Percentiles rank a stretch among this genome's conserved stretches.
Conservation (phyloP, 1,140 invertebrate genomes). For the Dryas iulia region DNA sequence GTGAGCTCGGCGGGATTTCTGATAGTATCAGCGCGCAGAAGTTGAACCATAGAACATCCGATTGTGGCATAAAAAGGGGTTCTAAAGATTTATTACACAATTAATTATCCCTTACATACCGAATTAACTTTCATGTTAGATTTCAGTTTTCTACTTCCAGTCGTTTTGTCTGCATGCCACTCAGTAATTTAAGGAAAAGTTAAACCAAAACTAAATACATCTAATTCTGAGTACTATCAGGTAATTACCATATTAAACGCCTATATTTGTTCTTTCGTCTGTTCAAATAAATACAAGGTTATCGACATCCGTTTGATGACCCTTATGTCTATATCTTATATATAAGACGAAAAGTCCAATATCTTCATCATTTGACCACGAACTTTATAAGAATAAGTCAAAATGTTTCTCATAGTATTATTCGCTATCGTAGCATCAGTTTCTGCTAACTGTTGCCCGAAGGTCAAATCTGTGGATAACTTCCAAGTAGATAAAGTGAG, state of each 20-base stretch:
- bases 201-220: not conserved
- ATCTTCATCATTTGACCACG: not conserved
- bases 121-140: too few species aligned
- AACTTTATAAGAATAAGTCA: not conserved
- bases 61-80: too few species aligned
- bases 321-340: too few species aligned
- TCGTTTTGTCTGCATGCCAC: too few species aligned
- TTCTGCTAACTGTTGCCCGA: not conserved
- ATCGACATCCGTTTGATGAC: not conserved
- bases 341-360: not conserved
- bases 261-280: not conserved
- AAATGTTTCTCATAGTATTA: not conserved
- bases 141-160: too few species aligned
- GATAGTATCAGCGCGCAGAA: too few species aligned
- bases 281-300: too few species aligned
- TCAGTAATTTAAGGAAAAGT: too few species aligned
- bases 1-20: too few species aligned
- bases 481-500: not conserved
- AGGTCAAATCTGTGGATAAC: not conserved
- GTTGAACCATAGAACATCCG: too few species aligned
- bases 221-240: not conserved
- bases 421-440: constrained; percentile 2
- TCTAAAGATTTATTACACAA: too few species aligned
- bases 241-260: not conserved
- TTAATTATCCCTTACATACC: too few species aligned